These are phyloP conservation scores for Brenthis ino DNA, from an alignment of 2,888 invertebrate species.

Conservation along the genomic window DNA sequence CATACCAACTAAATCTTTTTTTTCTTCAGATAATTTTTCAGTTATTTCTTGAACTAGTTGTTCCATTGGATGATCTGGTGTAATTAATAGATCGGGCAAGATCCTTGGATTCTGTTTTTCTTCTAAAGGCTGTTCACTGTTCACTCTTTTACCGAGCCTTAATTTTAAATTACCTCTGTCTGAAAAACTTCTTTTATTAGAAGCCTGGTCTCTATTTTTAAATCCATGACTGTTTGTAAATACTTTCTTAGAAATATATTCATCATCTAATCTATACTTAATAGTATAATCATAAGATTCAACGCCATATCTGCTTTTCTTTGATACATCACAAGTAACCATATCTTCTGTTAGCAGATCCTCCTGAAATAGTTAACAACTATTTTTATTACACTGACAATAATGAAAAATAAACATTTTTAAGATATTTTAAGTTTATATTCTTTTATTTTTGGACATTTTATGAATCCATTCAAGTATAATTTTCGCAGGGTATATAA, in stretches of 20 bases:
- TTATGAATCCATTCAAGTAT: too few relatives aligned
- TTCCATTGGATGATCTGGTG: constrained; percentile 76
- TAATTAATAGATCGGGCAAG: constrained; percentile 83
- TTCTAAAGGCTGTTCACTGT: constrained; percentile 66
- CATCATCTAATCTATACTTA: constrained; percentile 83
- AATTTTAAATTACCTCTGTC: constrained; percentile 83
- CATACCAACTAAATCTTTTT: constrained; percentile 87
- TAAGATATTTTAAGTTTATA: neutral
- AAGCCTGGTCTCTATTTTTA: constrained; percentile 49
- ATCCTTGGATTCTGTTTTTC: constrained; percentile 80
- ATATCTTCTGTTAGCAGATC: constrained; percentile 90
- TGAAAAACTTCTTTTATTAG: constrained; percentile 82
- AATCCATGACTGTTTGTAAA: constrained; percentile 57
- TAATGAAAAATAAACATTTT: neutral
- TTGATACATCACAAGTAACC: constrained; percentile 88
- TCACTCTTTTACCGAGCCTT: constrained; percentile 78
- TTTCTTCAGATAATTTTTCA: constrained; percentile 87
- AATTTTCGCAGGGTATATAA: too few relatives aligned
- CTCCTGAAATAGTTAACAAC: constrained; percentile 82
- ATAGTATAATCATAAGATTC: constrained; percentile 90
- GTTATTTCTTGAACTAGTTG: constrained; percentile 88
- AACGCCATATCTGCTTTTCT: constrained; percentile 85
- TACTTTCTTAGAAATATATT: constrained; percentile 65
- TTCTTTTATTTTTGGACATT: neutral
- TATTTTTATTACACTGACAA: neutral